Conservation (phyloP, 1,140 invertebrate genomes). For the Cydia strobilella region DNA sequence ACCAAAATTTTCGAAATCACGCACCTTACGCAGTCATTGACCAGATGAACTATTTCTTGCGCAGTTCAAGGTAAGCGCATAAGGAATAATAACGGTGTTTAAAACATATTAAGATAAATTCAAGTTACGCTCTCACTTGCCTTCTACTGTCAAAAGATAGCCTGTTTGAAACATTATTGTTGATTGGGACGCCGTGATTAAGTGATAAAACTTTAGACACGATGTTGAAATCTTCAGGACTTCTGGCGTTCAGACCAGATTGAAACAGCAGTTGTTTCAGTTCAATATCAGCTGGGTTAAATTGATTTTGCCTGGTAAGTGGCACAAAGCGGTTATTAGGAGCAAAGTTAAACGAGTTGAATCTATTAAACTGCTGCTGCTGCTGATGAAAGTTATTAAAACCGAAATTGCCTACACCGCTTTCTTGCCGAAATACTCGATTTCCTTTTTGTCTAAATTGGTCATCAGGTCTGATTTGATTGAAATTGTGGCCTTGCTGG, state of each 20-base stretch:
- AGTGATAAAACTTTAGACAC: constrained; percentile 89
- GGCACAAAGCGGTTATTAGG: constrained; percentile 57
- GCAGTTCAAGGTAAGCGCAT: neutral
- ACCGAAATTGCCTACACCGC: constrained; percentile 81
- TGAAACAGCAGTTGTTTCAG: constrained; percentile 83
- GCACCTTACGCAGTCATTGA: neutral
- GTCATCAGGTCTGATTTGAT: constrained; percentile 56
- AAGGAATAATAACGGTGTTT: neutral
- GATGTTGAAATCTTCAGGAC: constrained; percentile 87
- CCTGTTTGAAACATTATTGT: constrained; percentile 60
- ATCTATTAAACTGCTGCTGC: constrained; percentile 62
- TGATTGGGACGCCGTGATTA: constrained; percentile 82
- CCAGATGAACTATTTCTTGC: constrained; percentile 1
- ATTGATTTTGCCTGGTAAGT: constrained; percentile 54
- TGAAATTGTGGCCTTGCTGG: constrained; percentile 54
- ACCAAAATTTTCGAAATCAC: no score
- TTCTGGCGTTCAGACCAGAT: constrained; percentile 82
- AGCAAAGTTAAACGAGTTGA: constrained; percentile 47
- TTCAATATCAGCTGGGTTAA: constrained; percentile 81
- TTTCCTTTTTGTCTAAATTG: constrained; percentile 57
- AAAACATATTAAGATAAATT: neutral
- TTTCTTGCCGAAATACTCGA: constrained; percentile 75
- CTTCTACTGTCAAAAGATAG: constrained; percentile 64
- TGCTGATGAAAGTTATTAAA: constrained; percentile 67
- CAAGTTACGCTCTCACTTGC: constrained; percentile 48